These are phyloP conservation scores for Phalanger gymnotis DNA, from an alignment of 2,797 vertebrate species.

Conservation along the genomic window DNA sequence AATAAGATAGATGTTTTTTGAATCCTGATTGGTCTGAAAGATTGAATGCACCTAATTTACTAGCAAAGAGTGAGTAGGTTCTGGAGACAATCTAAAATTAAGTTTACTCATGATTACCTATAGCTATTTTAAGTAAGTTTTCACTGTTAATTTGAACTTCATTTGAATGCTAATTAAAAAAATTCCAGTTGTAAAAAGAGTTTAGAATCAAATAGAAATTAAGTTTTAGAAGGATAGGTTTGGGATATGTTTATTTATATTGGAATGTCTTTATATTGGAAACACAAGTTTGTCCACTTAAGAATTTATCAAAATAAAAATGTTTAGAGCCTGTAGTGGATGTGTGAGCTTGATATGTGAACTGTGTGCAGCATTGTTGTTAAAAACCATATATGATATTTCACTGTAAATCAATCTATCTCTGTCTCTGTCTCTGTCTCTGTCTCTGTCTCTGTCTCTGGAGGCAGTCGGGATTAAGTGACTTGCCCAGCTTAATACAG, in stretches of 20 bases:
- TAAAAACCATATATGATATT: background rate
- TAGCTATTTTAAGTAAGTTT: slow-evolving; percentile 44
- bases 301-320: background rate
- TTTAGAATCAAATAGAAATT: background rate
- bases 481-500: background rate
- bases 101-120: slow-evolving; percentile 33
- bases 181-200: background rate
- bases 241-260: background rate
- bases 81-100: slow-evolving; percentile 42
- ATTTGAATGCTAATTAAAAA: slow-evolving; percentile 12
- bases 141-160: slow-evolving; percentile 41
- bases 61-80: slow-evolving; percentile 8
- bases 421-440: too few species aligned
- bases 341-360: background rate
- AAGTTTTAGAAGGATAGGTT: background rate
- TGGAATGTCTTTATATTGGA: background rate
- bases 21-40: background rate
- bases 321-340: background rate
- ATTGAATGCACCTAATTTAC: slow-evolving; percentile 23
- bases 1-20: slow-evolving; percentile 26
- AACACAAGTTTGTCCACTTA: background rate
- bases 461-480: background rate
- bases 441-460: background rate
- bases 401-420: background rate
- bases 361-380: background rate